Evolutionary conservation across 2,888 invertebrate species (phyloP).

Genomic region (Drosophila robusta): DNA sequence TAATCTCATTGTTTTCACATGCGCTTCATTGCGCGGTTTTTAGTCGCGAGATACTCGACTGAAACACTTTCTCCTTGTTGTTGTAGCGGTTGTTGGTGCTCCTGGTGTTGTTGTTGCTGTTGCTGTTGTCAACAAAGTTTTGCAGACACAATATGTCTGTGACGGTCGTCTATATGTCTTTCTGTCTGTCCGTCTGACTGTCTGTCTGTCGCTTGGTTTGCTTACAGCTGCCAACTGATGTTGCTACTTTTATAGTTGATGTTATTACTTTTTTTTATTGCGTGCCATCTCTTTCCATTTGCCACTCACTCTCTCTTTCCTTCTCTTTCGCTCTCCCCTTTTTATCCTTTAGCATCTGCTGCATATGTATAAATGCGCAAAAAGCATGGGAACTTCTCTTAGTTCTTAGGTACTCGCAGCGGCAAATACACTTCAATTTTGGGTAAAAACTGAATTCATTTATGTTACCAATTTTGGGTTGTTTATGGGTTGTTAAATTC

Average conservation of each 20-base stretch:
- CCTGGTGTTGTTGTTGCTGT: conserved; percentile 25
- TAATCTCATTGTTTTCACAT: conserved; percentile 75
- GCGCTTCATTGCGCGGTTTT: conserved; percentile 70
- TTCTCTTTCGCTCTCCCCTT: conserved; percentile 11
- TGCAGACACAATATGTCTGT: conserved; percentile 73
- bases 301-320: conserved; percentile 20
- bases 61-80: conserved; percentile 52
- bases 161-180: conserved; percentile 50
- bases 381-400: conserved; percentile 13
- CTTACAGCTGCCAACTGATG: conserved; percentile 76
- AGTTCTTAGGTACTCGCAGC: neutral
- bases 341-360: conserved; percentile 47
- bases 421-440: conserved; percentile 6
- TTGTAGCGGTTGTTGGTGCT: conserved; percentile 16
- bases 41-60: conserved; percentile 37
- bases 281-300: neutral
- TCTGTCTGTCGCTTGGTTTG: conserved; percentile 41
- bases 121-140: conserved; percentile 72
- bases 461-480: neutral
- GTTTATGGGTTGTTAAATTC: no score
- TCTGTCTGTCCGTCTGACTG: conserved; percentile 17
- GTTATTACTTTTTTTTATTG: conserved; percentile 68
- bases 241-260: conserved; percentile 78
- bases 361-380: conserved; percentile 51
- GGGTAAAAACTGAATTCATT: neutral